A percentile compares a stretch with the other conserved stretches of the same genome.
Evolutionary conservation across 2,797 vertebrate species (phyloP).

Genomic region (Premnoplex brunnescens): DNA sequence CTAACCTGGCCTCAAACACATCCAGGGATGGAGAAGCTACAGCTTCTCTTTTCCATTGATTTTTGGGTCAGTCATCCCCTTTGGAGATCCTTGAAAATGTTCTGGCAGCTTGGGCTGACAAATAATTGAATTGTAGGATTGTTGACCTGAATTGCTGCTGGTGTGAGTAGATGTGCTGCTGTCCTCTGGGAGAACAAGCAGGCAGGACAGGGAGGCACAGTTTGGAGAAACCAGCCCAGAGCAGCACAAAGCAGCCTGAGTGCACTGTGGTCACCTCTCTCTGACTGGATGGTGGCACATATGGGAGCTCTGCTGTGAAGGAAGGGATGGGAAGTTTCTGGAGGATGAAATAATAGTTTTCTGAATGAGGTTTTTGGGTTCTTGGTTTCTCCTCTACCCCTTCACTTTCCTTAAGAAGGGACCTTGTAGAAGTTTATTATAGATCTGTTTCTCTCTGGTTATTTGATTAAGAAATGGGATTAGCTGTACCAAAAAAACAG

Average conservation of each 20-base stretch:
- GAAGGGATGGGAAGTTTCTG: neutral
- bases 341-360: neutral
- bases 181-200: neutral
- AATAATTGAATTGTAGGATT: neutral
- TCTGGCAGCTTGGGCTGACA: neutral
- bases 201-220: neutral
- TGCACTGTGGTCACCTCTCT: neutral
- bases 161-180: accelerated
- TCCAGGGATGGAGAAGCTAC: neutral
- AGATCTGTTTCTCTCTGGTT: neutral
- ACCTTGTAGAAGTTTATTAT: neutral
- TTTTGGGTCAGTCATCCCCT: neutral
- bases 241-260: neutral
- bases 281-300: neutral
- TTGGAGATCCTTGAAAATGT: neutral
- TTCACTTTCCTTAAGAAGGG: neutral
- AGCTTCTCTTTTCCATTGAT: neutral
- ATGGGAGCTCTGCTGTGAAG: neutral
- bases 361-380: neutral
- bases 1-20: neutral
- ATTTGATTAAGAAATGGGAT: neutral
- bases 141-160: neutral
- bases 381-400: accelerated
- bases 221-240: neutral
- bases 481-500: neutral